Evolutionary conservation across 1,140 invertebrate genomes (phyloP), one percentile per base, ranked within the genome.

Genomic region (Apocrypta bakeri): DNA sequence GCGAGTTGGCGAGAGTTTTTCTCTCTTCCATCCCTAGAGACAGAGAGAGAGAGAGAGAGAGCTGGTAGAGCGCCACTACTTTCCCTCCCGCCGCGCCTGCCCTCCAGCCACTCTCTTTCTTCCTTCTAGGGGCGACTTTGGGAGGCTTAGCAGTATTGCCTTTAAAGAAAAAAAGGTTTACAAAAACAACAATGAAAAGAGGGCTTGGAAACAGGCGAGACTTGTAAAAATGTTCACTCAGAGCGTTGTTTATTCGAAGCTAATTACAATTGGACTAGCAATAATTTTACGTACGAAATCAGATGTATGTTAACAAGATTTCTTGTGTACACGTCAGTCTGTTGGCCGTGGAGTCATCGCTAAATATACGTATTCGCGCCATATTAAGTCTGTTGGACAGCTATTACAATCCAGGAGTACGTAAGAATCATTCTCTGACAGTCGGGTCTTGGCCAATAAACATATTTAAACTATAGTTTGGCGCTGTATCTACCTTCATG

Each of bases 1-100:
- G 90, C 89, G 90, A 91, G 90, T 91, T 91, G 88, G 88, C 87
- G 74, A 84, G 88, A 91, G 88, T 90, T 91, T 91, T 91, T 91
- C 90, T 87, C 80, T 76, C 73, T 74, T 69, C 56, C 37, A 69
- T 63, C 76, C 31, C 71, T 1, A 31, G 63, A 76, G 75, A 82
- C 74, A 63, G 72, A 74, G 42, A 31, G 40, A 56, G 24, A 56
- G 42, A 48, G 37, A 27, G 48, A 24, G n/a, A 48, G 25, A 56
- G 14, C 61, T 77, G 40, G 29, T 29, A 33, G 73, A 63, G 48
- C 81, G 64, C 63, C 66, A 83, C 37, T 82, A 74, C 29, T 77
- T n/a, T 77, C 33, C 68, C 68, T 42, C 48, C 11, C n/a, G 14
- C 14, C 24, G 25, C 63, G 40, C n/a, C 56, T 56, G 24, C 25